phyloP scores from a whole-genome alignment of 2,888 invertebrate genomes.

The Osedax frankpressi region DNA sequence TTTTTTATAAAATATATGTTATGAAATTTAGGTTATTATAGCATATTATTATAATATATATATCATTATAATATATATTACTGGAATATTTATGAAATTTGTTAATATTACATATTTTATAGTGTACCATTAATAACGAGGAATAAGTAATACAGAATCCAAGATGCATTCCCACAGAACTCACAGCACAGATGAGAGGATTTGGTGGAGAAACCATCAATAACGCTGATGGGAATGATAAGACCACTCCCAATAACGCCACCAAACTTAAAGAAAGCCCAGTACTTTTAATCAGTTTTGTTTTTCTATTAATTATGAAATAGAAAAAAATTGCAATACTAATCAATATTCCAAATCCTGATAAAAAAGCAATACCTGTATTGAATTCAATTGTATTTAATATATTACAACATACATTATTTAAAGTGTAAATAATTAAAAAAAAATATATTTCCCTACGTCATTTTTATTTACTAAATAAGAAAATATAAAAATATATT shows the following conservation, averaged over 20 bases:
- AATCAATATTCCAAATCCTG: not conserved
- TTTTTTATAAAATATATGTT: no score
- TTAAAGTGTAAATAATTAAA: not conserved
- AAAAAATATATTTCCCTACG: no score
- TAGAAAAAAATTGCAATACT: not conserved
- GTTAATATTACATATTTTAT: not conserved
- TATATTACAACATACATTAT: not conserved
- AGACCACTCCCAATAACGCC: conserved; percentile 25
- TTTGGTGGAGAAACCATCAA: conserved; percentile 24
- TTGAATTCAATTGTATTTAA: not conserved
- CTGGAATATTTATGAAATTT: no score
- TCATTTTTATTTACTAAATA: no score
- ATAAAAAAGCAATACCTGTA: not conserved
- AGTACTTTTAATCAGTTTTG: not conserved
- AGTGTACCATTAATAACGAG: conserved; percentile 24
- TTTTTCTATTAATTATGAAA: not conserved
- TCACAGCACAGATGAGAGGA: conserved; percentile 24
- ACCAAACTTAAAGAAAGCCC: conserved; percentile 24
- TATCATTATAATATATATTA: no score
- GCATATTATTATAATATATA: no score
- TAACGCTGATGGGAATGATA: conserved; percentile 25
- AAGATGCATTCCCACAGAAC: conserved; percentile 28
- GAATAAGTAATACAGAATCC: conserved; percentile 29
- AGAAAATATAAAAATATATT: not conserved
- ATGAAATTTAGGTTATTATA: no score